A percentile compares a stretch with the other conserved stretches of the same genome.
These are phyloP conservation scores for Cryptoblepharus egeriae DNA, from an alignment of 2,797 vertebrate genomes.

Conservation along the genomic window DNA sequence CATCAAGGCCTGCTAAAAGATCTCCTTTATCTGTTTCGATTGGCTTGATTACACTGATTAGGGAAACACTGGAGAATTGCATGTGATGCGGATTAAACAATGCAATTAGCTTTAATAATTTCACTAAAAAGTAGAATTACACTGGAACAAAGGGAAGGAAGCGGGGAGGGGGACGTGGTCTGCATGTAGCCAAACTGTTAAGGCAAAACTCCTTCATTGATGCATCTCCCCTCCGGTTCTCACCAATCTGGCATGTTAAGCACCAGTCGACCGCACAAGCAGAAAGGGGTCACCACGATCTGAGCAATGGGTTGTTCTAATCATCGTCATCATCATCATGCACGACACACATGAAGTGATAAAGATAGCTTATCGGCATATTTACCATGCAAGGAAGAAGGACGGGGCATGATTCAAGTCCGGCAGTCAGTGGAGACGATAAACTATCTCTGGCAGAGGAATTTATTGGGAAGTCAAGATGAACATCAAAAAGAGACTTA, in stretches of 20 bases:
- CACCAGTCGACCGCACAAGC: background rate
- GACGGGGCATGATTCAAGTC: too few species aligned
- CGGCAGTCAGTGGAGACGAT: too few species aligned
- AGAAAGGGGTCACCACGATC: background rate
- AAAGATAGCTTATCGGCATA: too few species aligned
- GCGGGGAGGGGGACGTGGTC: constrained; percentile 42
- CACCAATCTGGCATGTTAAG: background rate
- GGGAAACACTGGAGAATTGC: constrained; percentile 75
- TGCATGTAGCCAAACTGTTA: constrained; percentile 18
- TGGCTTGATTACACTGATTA: constrained; percentile 78
- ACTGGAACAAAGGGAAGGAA: constrained; percentile 64
- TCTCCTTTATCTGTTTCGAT: constrained; percentile 76
- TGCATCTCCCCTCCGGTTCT: background rate
- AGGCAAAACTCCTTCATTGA: constrained; percentile 30
- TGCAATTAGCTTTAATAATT: constrained; percentile 75
- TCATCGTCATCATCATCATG: too few species aligned
- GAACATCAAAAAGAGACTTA: too few species aligned
- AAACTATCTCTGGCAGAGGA: too few species aligned
- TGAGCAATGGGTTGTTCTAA: background rate
- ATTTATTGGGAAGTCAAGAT: too few species aligned
- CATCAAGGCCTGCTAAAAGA: constrained; percentile 76
- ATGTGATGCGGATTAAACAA: constrained; percentile 75
- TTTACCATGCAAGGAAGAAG: too few species aligned
- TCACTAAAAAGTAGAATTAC: constrained; percentile 71
- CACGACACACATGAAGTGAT: too few species aligned